phyloP scores from a whole-genome alignment of 2,113 vertebrate genomes.

The Bujurquina vittata region DNA sequence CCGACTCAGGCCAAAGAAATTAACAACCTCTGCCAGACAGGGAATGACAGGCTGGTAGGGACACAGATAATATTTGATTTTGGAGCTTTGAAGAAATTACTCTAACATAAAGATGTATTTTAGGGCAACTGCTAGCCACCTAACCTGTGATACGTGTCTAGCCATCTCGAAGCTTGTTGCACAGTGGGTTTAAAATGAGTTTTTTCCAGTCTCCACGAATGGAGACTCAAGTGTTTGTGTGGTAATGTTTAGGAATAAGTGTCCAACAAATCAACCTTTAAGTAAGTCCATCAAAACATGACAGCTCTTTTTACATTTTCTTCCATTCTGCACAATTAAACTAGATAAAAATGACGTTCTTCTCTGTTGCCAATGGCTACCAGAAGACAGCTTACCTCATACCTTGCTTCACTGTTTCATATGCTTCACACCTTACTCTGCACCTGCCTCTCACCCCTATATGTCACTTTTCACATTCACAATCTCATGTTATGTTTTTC shows the following conservation, averaged over 20 bases:
- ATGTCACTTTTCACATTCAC: background rate
- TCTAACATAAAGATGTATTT: background rate
- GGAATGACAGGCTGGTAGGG: background rate
- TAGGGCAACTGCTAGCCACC: background rate
- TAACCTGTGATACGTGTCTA: background rate
- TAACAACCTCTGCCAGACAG: conserved; percentile 9
- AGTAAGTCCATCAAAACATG: background rate
- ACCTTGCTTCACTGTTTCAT: background rate
- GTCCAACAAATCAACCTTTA: background rate
- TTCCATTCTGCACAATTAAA: conserved; percentile 17
- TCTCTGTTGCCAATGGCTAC: conserved; percentile 35
- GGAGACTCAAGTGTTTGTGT: background rate
- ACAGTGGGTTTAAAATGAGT: background rate
- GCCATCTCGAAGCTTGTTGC: background rate
- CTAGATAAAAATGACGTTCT: background rate
- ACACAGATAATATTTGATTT: background rate
- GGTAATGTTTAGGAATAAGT: accelerated
- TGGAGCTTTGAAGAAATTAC: background rate
- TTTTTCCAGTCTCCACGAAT: background rate
- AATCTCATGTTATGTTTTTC: background rate
- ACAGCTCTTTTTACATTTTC: background rate
- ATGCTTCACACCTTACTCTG: background rate
- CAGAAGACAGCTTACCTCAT: background rate
- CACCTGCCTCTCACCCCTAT: conserved; percentile 18
- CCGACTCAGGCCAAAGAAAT: background rate